A percentile compares a stretch with the other conserved stretches of the same genome.
Evolutionary conservation across 2,797 vertebrate genomes (phyloP).

Genomic region (Paramormyrops hopkinsi): DNA sequence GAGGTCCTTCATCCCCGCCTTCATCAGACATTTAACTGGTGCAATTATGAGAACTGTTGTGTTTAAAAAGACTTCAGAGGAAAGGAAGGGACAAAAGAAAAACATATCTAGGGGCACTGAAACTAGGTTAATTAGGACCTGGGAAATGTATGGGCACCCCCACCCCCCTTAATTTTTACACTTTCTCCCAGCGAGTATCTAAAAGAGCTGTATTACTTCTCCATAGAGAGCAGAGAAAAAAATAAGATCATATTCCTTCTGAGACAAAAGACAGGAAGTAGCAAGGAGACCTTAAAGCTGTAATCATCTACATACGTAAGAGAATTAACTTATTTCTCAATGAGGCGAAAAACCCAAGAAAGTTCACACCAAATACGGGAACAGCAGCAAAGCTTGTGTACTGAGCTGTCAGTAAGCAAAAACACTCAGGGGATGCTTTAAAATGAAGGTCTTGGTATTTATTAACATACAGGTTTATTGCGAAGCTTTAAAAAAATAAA

Average conservation of each 20-base stretch:
- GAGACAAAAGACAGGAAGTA: slow-evolving; percentile 44
- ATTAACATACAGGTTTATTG: not conserved
- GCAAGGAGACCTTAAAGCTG: not conserved
- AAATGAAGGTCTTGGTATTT: not conserved
- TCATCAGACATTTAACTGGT: slow-evolving; percentile 38
- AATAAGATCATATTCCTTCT: slow-evolving; percentile 54
- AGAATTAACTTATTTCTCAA: slow-evolving; percentile 22
- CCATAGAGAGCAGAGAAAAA: slow-evolving; percentile 45
- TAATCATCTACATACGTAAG: not conserved
- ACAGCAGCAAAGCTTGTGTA: not conserved
- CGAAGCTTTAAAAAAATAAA: not conserved
- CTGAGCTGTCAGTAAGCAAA: not conserved
- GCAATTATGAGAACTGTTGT: slow-evolving; percentile 41
- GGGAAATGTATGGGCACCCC: slow-evolving; percentile 54
- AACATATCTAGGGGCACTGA: slow-evolving; percentile 52
- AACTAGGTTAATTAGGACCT: slow-evolving; percentile 59
- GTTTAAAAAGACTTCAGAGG: slow-evolving; percentile 48
- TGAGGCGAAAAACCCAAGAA: not conserved
- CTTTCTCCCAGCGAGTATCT: slow-evolving; percentile 37
- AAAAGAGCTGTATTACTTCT: slow-evolving; percentile 40
- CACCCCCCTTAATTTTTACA: slow-evolving; percentile 25
- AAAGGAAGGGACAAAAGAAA: slow-evolving; percentile 25
- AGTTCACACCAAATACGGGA: not conserved
- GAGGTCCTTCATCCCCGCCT: slow-evolving; percentile 25
- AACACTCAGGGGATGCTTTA: not conserved